Evolutionary conservation across 1,140 invertebrate species (phyloP), one percentile per base, ranked within the genome.

Genomic region (Drosophila simulans): DNA sequence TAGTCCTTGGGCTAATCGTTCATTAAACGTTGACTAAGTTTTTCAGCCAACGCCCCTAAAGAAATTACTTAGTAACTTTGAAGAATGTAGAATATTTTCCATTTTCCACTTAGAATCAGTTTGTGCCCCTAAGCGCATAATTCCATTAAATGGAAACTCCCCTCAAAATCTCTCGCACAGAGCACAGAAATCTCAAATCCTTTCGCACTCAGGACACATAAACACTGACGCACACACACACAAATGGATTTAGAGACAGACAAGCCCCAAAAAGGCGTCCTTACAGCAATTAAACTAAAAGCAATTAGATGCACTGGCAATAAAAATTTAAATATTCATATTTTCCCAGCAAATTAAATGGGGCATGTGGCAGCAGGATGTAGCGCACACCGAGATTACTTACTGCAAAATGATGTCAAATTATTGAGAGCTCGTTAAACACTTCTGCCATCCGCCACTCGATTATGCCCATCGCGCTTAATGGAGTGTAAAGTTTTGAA

Each of bases 281-380:
- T 79, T 40, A 63, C 45, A 70, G 70, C 83, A 83, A 85, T 85
- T 85, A 77, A 86, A 77, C 58, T 72, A 58, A 83, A 78, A 86
- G 74, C 82, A 88, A 82, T 86, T 79, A 82, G 77, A 49, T 54
- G 70, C 58, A 69, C 63, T 56, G 27, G 65, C 75, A 79, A 71
- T 76, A 43, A 68, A 78, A 76, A 68, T 83, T 68, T 58, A 79
- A 76, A 86, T 86, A 78, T 82, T 78, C 63, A 82, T 76, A 75
- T 70, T 86, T 59, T 60, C 35, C 40, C 64, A 65, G 56, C 56
- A 40, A 62, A 52, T 59, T 37, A 49, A 54, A 56, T 53, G 64
- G 42, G 51, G 63, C 35, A 22, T 20, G 13, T 25, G 22, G 59
- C 5, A 49, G 35, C 31, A 15, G n/a, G 8, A 10, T 12, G n/a